These are phyloP conservation scores for Erinaceus europaeus DNA, from an alignment of 2,113 vertebrate species.

Conservation along the genomic window DNA sequence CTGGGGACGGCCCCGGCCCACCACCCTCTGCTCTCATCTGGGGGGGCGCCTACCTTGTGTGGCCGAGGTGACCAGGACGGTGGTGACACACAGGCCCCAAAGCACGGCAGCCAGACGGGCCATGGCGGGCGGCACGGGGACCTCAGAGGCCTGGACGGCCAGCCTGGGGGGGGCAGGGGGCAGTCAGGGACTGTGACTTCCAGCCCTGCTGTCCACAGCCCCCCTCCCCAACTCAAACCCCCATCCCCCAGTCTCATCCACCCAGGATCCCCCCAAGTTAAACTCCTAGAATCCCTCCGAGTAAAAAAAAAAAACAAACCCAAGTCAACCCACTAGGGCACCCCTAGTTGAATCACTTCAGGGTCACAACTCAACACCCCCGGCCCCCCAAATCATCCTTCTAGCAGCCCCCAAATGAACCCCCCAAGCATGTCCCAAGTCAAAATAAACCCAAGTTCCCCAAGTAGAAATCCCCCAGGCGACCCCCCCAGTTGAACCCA, in stretches of 20 bases:
- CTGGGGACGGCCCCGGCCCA: too few relatives aligned
- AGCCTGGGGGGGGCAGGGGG: slow-evolving; percentile 43
- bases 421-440: neutral
- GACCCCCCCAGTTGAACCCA: too few relatives aligned
- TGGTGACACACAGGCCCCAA: slow-evolving; percentile 77
- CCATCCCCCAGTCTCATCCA: neutral
- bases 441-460: neutral
- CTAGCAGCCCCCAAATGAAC: neutral
- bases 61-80: slow-evolving; percentile 76
- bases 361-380: too few relatives aligned
- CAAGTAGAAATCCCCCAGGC: neutral
- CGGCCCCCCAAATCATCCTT: neutral
- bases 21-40: neutral
- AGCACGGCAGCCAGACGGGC: slow-evolving; percentile 76
- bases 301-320: too few relatives aligned
- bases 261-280: too few relatives aligned
- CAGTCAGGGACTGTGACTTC: neutral
- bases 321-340: too few relatives aligned
- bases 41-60: slow-evolving; percentile 75
- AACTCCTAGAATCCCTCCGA: too few relatives aligned
- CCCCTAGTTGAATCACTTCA: too few relatives aligned
- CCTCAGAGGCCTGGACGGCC: slow-evolving; percentile 62
- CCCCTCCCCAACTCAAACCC: too few relatives aligned
- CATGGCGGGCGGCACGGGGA: slow-evolving; percentile 45
- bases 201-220: too few relatives aligned